These are phyloP conservation scores for Spicauda simplicius DNA, from an alignment of 2,888 invertebrate species.

Conservation along the genomic window DNA sequence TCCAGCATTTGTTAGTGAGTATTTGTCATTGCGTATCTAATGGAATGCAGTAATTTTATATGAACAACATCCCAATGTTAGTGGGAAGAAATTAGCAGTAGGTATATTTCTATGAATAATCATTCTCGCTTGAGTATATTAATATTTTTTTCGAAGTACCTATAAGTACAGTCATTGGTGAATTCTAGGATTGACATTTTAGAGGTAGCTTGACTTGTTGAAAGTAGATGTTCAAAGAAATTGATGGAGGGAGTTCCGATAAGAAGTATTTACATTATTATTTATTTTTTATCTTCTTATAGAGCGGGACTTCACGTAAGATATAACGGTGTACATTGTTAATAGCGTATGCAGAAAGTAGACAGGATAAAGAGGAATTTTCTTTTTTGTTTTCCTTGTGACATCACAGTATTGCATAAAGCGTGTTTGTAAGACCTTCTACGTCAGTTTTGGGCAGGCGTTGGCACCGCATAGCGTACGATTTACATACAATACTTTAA, in stretches of 20 bases:
- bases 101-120: too few species aligned
- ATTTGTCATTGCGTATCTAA: background rate
- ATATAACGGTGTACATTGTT: background rate
- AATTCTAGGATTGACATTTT: too few species aligned
- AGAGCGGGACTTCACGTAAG: too few species aligned
- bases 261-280: too few species aligned
- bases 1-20: background rate
- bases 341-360: background rate
- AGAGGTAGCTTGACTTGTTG: too few species aligned
- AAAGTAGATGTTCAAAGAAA: too few species aligned
- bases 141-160: too few species aligned
- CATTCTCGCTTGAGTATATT: too few species aligned
- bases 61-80: background rate
- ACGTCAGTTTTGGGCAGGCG: conserved; percentile 17
- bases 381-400: conserved; percentile 32
- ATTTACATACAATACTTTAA: conserved; percentile 44
- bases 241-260: too few species aligned
- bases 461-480: conserved; percentile 26
- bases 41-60: background rate
- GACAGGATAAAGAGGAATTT: conserved; percentile 14
- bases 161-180: too few species aligned
- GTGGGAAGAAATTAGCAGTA: too few species aligned
- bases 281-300: too few species aligned
- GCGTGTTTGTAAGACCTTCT: conserved; percentile 22
- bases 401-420: conserved; percentile 27